These are phyloP conservation scores for Phoenicopterus ruber DNA, from an alignment of 2,113 vertebrate species.

Conservation along the genomic window DNA sequence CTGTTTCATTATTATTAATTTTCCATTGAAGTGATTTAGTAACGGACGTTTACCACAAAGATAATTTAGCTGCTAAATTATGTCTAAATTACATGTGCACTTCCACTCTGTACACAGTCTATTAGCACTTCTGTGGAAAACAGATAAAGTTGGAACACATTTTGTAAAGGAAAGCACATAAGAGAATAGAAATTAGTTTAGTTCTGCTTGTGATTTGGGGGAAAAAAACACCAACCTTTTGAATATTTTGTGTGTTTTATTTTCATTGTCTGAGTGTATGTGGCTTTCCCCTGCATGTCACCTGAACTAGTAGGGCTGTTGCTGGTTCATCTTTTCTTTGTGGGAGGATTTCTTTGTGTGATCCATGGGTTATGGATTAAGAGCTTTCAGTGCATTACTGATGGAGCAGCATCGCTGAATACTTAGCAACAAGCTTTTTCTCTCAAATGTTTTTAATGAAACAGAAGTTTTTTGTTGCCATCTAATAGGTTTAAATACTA, in stretches of 20 bases:
- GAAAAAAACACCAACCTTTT: neutral
- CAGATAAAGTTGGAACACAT: neutral
- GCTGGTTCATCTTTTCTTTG: neutral
- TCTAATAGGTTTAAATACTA: slow-evolving; percentile 30
- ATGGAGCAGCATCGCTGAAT: neutral
- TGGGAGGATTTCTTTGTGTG: neutral
- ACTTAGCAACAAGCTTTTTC: neutral
- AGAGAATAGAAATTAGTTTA: neutral
- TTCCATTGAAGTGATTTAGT: slow-evolving; percentile 10
- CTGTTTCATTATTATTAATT: slow-evolving; percentile 16
- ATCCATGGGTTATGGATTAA: neutral
- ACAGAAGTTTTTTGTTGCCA: slow-evolving; percentile 26
- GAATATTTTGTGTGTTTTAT: neutral
- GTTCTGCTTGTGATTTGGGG: neutral
- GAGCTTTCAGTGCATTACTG: neutral
- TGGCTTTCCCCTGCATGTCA: neutral
- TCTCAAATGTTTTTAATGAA: slow-evolving; percentile 31
- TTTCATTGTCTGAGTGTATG: neutral
- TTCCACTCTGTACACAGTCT: neutral
- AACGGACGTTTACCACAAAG: neutral
- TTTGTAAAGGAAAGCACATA: neutral
- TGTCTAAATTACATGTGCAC: neutral
- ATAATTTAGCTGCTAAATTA: slow-evolving; percentile 22
- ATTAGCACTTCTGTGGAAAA: neutral
- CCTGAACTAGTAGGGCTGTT: neutral